phyloP scores from a whole-genome alignment of 2,888 invertebrate genomes.

The Abscondita cerata region DNA sequence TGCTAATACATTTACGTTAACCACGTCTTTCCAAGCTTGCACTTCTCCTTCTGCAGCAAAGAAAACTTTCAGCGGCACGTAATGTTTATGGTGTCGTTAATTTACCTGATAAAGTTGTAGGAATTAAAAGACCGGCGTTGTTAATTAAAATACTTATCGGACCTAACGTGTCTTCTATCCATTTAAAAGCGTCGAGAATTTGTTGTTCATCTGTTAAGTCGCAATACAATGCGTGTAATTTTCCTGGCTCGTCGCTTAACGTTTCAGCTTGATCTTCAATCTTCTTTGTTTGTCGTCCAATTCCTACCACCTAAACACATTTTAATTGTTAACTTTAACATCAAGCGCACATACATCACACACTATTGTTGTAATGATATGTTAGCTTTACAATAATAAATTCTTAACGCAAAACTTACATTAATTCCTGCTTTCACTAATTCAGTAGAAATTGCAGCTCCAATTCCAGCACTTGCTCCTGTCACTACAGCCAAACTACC shows the following conservation, averaged over 20 bases:
- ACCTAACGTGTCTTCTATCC: constrained; percentile 26
- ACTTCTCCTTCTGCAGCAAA: background rate
- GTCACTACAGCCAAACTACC: constrained; percentile 28
- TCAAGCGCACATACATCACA: background rate
- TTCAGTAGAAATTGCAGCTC: constrained; percentile 26
- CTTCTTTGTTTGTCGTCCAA: constrained; percentile 20
- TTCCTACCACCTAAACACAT: constrained; percentile 19
- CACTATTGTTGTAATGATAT: background rate
- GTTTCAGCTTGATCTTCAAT: constrained; percentile 19
- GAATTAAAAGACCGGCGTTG: constrained; percentile 18
- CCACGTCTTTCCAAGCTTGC: constrained; percentile 38
- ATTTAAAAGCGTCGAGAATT: constrained; percentile 24
- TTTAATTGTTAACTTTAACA: too few species aligned
- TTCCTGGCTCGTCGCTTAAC: constrained; percentile 17
- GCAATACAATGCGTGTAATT: constrained; percentile 23
- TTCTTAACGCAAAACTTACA: constrained; percentile 20
- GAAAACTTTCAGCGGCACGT: background rate
- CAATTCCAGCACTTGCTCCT: constrained; percentile 25
- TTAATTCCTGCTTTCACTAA: constrained; percentile 27
- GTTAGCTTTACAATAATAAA: constrained; percentile 9
- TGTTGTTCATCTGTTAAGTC: constrained; percentile 25
- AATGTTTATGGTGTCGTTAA: background rate
- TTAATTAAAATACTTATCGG: constrained; percentile 24
- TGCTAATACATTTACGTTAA: constrained; percentile 45
- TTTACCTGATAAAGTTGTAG: constrained; percentile 22